Base-by-base conservation (phyloP, 2,888 invertebrate genomes). In the Amphipyra tragopoginis region DNA sequence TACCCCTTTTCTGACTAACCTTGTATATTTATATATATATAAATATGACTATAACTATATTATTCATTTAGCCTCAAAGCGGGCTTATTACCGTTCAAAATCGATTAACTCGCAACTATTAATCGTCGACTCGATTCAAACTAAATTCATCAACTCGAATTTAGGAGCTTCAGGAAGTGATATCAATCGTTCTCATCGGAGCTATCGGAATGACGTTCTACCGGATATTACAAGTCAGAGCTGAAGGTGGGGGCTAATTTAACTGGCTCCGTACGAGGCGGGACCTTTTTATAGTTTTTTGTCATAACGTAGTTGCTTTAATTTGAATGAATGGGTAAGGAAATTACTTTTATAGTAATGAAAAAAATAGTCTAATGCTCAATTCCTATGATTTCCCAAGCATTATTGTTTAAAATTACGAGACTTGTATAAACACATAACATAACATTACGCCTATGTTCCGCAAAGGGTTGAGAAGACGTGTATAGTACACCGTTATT, bases 151-250 rank as follows among this genome's bases (percentile, higher is more conserved):
- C 58, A 66, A 69, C 50, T 39, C 38, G 45, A 64, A 53, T 53
- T 50, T 49, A 65, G 29, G 54, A 52, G 56, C 47, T 67, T 54
- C 80, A 76, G 80, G 80, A 81, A 79, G 72, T 76, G 79, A 77
- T 76, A 79, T 83, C 75, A 80, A 65, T 49, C 70, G 76, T 76
- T 72, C 68, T 60, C 75, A 77, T 75, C 72, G 65, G 49, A 62
- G 56, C 49, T 76, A 75, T 78, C 75, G 65, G 72, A 81, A 79
- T 79, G 80, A 77, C 71, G 64, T 54, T 53, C 51, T 53, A 53
- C 75, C 85, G 86, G 86, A 86, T 86, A 86, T 86, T 86, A 81
- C 77, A 77, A 81, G 73, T 75, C 75, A 68, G 70, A 58, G 52
- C 39, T 62, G 52, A 72, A 75, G 65, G 59, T 71, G 43, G 47